These are phyloP conservation scores for Drosophila eugracilis DNA, from an alignment of 1,140 invertebrate genomes.

Conservation along the genomic window DNA sequence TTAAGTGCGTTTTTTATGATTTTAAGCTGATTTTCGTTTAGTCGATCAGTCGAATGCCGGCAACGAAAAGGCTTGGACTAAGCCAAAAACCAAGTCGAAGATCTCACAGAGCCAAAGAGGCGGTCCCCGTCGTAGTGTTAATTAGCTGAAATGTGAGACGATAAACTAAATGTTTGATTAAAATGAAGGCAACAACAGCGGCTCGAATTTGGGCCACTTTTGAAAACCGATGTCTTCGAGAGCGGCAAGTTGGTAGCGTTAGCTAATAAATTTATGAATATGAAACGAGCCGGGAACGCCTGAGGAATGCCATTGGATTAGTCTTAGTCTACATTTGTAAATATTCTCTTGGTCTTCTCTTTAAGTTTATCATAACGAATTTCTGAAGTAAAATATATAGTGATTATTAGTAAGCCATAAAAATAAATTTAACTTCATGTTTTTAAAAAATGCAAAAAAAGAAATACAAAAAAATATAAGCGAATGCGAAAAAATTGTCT, in stretches of 20 bases:
- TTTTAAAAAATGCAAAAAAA: neutral
- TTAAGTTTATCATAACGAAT: neutral
- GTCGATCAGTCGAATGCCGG: conserved; percentile 60
- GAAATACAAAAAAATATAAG: conserved; percentile 8
- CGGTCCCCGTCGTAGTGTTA: conserved; percentile 70
- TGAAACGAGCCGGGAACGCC: conserved; percentile 21
- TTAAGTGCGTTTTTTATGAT: conserved; percentile 83
- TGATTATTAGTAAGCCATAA: conserved; percentile 12
- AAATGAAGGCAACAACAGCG: conserved; percentile 60
- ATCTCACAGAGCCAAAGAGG: conserved; percentile 55
- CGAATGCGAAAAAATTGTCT: conserved; percentile 5
- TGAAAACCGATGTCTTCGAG: conserved; percentile 19
- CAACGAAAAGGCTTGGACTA: neutral
- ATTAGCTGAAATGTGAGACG: conserved; percentile 82
- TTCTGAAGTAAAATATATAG: neutral
- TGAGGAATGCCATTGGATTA: conserved; percentile 20
- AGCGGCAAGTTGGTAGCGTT: conserved; percentile 49
- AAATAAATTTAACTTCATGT: conserved; percentile 15
- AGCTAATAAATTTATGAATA: conserved; percentile 59
- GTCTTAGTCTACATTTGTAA: neutral
- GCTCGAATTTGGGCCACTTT: conserved; percentile 52
- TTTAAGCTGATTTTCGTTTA: conserved; percentile 81
- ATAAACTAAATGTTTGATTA: conserved; percentile 83
- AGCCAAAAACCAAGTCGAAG: conserved; percentile 8
- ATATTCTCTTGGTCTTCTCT: neutral